Evolutionary conservation across 1,140 invertebrate genomes (phyloP).

Genomic region (Neotoxoptera formosana): DNA sequence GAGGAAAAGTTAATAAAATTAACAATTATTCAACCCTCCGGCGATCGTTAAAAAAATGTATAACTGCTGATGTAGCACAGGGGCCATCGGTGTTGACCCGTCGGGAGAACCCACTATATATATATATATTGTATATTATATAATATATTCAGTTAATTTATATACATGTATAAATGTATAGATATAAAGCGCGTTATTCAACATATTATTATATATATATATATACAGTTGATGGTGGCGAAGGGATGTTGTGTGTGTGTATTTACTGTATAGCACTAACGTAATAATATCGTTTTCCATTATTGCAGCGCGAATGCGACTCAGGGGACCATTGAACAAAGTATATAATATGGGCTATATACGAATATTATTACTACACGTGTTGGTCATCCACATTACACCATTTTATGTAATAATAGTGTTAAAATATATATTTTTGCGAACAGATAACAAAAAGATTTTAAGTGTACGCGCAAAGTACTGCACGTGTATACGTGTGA

Average conservation of each 20-base stretch:
- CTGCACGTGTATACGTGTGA: neutral
- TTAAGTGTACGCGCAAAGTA: neutral
- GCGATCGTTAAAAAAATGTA: slow-evolving; percentile 51
- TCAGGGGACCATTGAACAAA: slow-evolving; percentile 4
- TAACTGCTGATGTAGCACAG: neutral
- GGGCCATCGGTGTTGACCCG: slow-evolving; percentile 15
- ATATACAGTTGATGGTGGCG: neutral
- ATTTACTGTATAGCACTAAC: no score
- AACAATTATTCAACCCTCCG: slow-evolving; percentile 50
- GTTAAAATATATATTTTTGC: neutral
- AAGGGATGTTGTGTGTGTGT: neutral
- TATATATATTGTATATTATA: no score
- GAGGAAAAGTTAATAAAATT: slow-evolving; percentile 54
- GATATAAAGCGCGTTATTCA: neutral
- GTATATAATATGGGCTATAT: neutral
- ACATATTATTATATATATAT: neutral
- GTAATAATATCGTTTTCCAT: slow-evolving; percentile 39
- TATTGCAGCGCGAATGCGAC: neutral
- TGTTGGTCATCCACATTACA: neutral
- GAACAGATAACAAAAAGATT: neutral
- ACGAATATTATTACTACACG: neutral
- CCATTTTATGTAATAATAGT: neutral
- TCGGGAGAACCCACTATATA: neutral
- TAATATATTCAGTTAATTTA: slow-evolving; percentile 10
- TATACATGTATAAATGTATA: slow-evolving; percentile 1